These are phyloP conservation scores for Drosophila quinaria DNA, from an alignment of 2,888 invertebrate genomes.

Conservation along the genomic window DNA sequence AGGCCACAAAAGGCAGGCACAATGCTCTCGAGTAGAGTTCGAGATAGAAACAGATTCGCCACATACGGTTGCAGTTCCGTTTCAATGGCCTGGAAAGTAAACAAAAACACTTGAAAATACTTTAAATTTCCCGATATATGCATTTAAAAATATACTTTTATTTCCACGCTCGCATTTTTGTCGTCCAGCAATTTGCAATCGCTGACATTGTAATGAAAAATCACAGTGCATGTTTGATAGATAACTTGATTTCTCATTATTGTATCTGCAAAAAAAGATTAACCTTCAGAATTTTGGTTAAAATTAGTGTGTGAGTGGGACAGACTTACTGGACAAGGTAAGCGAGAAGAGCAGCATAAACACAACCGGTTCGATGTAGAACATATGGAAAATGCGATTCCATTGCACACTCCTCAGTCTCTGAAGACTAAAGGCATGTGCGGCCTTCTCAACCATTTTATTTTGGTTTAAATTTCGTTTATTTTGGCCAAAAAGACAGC, in stretches of 20 bases:
- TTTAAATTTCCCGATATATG: not conserved
- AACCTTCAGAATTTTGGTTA: not conserved
- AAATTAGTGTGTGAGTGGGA: fast-evolving
- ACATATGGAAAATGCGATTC: slow-evolving; percentile 78
- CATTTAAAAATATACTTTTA: slow-evolving; percentile 75
- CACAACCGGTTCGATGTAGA: slow-evolving; percentile 83
- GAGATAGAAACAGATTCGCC: slow-evolving; percentile 88
- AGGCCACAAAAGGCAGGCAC: slow-evolving; percentile 89
- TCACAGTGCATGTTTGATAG: slow-evolving; percentile 89
- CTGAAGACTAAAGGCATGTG: slow-evolving; percentile 53
- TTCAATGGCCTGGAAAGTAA: slow-evolving; percentile 84
- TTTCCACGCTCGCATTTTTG: slow-evolving; percentile 86
- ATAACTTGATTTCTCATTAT: slow-evolving; percentile 90
- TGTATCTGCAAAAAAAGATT: slow-evolving; percentile 65
- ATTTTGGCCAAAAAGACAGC: not conserved
- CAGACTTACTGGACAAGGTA: slow-evolving; percentile 78
- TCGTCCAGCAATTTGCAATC: slow-evolving; percentile 86
- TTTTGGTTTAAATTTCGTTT: not conserved
- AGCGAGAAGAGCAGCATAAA: slow-evolving; percentile 82
- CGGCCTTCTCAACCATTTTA: slow-evolving; percentile 74
- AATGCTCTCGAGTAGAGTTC: slow-evolving; percentile 88
- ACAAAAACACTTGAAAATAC: not conserved
- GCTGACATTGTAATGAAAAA: slow-evolving; percentile 87
- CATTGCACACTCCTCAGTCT: slow-evolving; percentile 71
- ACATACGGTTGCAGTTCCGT: slow-evolving; percentile 89